phyloP scores from a whole-genome alignment of 1,140 invertebrate genomes.

The Caenorhabditis tropicalis region DNA sequence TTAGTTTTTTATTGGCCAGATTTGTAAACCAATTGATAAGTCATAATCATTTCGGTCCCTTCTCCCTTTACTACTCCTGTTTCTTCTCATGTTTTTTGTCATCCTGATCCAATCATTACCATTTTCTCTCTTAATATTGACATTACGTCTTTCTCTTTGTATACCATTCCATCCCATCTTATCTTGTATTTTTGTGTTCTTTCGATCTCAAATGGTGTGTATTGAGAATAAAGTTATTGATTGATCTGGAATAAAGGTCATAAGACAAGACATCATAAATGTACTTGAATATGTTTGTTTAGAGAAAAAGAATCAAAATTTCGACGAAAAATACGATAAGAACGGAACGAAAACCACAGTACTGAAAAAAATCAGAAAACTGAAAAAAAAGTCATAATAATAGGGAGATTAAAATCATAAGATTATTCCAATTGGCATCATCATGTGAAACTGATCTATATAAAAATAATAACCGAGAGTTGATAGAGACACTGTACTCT shows the following conservation, averaged over 20 bases:
- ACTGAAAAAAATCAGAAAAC: neutral
- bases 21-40: slow-evolving; percentile 23
- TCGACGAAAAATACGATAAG: no score
- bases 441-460: slow-evolving; percentile 24
- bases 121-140: neutral
- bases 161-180: neutral
- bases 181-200: slow-evolving; percentile 11
- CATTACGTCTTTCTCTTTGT: neutral
- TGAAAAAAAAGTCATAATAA: neutral
- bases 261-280: neutral
- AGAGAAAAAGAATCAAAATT: neutral
- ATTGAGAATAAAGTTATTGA: slow-evolving; percentile 37
- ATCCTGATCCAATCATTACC: neutral
- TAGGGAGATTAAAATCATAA: neutral
- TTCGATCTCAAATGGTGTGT: slow-evolving; percentile 28
- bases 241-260: neutral
- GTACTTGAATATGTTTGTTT: neutral
- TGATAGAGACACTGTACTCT: slow-evolving; percentile 9
- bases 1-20: neutral
- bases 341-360: no score
- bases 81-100: neutral
- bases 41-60: neutral
- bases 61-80: neutral
- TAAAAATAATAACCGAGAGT: neutral
- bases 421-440: neutral